Base-by-base conservation (phyloP, 1,140 invertebrate genomes). In the Drosophila jambulina region DNA sequence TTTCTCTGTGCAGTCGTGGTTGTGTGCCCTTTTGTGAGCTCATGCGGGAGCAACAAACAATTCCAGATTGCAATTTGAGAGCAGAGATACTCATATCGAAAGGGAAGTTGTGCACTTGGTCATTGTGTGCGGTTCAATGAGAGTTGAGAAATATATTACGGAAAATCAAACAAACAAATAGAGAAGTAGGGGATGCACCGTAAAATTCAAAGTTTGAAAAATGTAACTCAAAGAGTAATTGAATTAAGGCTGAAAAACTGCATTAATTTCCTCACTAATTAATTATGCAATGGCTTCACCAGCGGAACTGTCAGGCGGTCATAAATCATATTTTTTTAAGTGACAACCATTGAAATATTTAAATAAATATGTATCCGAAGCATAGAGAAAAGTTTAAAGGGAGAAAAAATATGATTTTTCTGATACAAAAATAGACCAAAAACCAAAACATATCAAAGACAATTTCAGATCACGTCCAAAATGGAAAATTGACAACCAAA, bases 11-110 rank as follows among this genome's bases (percentile, higher is more conserved):
- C 61, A 21, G 4, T n/a, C 13, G 4, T 48, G 32, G 2, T 12
- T 27, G 42, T 36, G 29, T 36, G 19, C n/a, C 58, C 27, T 38
- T 64, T 64, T 51, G 60, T 34, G 60, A 34, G 25, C 32, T 51
- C 45, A 51, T 34, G 34, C 61, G 46, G 27, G 45, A 32, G 27
- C 65, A 69, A 36, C 38, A 43, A 70, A 68, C 29, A 54, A 56
- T 68, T 68, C n/a, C 21, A 46, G 38, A 68, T 68, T 54, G 67
- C 67, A 70, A 70, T 70, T 54, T 23, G 29, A 68, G 62, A 68
- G 63, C 62, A n/a, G 23, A 36, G 29, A 53, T 19, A 45, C 36
- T 67, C 27, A 67, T 69, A 43, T 65, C 9, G 34, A 53, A 65
- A 32, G 29, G 61, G 43, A 68, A 65, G 25, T 48, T 29, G 32